These are phyloP conservation scores for Pristiophorus japonicus DNA, from an alignment of 2,113 vertebrate genomes.

Conservation along the genomic window DNA sequence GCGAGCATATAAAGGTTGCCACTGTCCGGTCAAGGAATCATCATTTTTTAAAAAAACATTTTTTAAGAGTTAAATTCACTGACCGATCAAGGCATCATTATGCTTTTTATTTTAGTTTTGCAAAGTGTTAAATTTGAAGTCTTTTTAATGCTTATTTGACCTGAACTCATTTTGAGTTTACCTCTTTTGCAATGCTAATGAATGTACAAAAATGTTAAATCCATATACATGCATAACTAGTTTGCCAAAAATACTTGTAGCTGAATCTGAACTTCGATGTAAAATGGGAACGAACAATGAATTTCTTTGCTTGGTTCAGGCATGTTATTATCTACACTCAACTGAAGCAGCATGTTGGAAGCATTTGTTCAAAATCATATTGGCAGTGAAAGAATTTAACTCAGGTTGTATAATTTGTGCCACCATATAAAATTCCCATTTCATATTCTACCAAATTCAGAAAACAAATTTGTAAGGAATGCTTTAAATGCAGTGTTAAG, in stretches of 20 bases:
- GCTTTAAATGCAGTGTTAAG: neutral
- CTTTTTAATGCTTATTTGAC: neutral
- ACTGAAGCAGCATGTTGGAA: neutral
- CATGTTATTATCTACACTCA: neutral
- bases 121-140: neutral
- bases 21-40: neutral
- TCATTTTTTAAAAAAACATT: no score
- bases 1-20: neutral
- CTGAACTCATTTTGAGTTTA: neutral
- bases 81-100: neutral
- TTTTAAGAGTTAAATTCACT: no score
- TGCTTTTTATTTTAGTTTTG: neutral
- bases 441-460: neutral
- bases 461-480: neutral
- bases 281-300: neutral
- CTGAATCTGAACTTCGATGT: neutral
- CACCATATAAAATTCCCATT: neutral
- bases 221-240: neutral
- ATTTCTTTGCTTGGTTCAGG: neutral
- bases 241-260: constrained; percentile 14
- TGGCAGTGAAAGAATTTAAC: neutral
- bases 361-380: neutral
- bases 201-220: neutral
- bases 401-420: constrained; percentile 3
- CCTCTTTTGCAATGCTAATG: neutral